Base-by-base conservation (phyloP, 2,888 invertebrate genomes). In the Scotopteryx bipunctaria region DNA sequence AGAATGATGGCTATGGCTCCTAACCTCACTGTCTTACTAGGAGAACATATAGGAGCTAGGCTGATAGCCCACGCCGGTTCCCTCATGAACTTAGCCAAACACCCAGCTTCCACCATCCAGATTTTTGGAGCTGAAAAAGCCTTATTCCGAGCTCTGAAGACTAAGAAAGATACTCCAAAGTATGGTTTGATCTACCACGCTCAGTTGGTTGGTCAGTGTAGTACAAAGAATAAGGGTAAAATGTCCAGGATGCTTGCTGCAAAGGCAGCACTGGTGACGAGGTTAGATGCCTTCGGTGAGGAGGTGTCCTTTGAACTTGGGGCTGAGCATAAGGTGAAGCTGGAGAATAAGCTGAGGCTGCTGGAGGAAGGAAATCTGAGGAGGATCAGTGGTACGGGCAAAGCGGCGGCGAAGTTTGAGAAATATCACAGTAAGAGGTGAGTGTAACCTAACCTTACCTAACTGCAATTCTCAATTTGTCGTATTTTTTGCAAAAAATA, bases 1-100 rank as follows among this genome's bases (percentile, higher is more conserved):
- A 92, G 99, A 65, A 99, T 99, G 99, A 95, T 97, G 94, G 98
- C 99, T 0, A 96, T 99, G 92, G 99, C 99, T 0, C 99, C 99
- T 0, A 99, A 99, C 90, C 85, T 99, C 32, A 98, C 98, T 0
- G 94, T 98, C 15, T 88, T 99, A 14, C 96, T 99, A 0, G 99
- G 99, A 4, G 99, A 99, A 76, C 93, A 99, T 33, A 97, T 99
- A 6, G 99, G 99, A 8, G 99, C 99, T 2, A 92, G 99, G 43
- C 91, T 99, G 1, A 99, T 99, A 66, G 95, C 99, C 0, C 99
- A 99, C 76, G 97, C 99, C n/a, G 99, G 99, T 61, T 99, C 99
- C 0, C 87, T 99, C 17, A 94, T 98, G 71, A 99, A 98, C 84
- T 91, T 99, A 54, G 99, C 99, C 0, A 99, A 99, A 80, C 97